Evolutionary conservation across 2,888 invertebrate species (phyloP), one percentile per base, ranked within the genome.

Genomic region (Achlya flavicornis): DNA sequence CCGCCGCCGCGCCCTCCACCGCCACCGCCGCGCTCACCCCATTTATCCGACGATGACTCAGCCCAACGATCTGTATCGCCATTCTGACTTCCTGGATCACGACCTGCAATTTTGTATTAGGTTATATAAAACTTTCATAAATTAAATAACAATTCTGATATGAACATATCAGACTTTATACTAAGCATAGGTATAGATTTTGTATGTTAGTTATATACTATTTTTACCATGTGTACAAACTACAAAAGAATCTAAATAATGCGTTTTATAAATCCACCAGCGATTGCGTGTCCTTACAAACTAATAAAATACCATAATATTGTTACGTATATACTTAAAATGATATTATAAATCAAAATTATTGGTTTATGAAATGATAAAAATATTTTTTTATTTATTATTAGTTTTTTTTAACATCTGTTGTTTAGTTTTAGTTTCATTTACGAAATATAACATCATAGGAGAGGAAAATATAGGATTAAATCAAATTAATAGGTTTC

Each of bases 1-100:
- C n/a, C n/a, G n/a, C 72, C 70, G 69, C 48, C 67, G 65, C 81
- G 74, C 33, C 68, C 68, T 64, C 80, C 70, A 72, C 78, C 79
- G 64, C 83, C 75, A 65, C 77, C 77, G 81, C 80, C 77, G 64
- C 86, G 80, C n/a, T 77, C 79, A 26, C 76, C 74, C 76, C 86
- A 84, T 62, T 83, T 75, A 68, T 85, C 84, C 76, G 87, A 53
- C 48, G 48, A 53, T 53, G 48, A 84, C 83, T 88, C 89, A 65
- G 80, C 82, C 89, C 90, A 91, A 62, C 94, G 94, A 60, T 94
- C 94, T 87, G 86, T 82, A 80, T 94, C 91, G 71, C 93, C 93
- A 85, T 94, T 94, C 78, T 93, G 90, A 89, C 95, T 78, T 76
- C 91, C 90, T 46, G 88, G 76, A 61, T 93, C 92, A 79, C 94